Base-by-base conservation (phyloP, 2,888 invertebrate species). In the Busseola fusca region DNA sequence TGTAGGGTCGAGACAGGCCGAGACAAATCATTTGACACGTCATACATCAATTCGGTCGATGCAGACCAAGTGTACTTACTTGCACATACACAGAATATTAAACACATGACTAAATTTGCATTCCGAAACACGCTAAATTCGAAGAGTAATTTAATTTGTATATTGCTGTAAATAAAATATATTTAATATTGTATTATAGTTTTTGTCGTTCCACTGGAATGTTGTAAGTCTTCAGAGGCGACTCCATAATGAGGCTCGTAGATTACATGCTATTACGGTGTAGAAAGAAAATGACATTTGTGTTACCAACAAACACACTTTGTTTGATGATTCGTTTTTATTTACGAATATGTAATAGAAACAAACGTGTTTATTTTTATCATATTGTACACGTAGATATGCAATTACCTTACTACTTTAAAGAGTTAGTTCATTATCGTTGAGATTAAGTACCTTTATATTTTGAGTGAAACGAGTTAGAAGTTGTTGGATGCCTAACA, bases 81-180 rank as follows among this genome's bases (percentile, higher is more conserved):
- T 45, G 52, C 37, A 76, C 75, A 57, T 69, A 69, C 72, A 59
- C 18, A 64, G 76, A 83, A 83, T 81, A 64, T 66, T 76, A 83
- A 78, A 76, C 62, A 78, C 69, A 60, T 34, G 34, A 65, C 63
- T 63, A 65, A 72, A 48, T 69, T 68, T 68, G 72, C 67, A 84
- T 80, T 74, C 74, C 30, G n/a, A 78, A 56, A 59, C 70, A 69
- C n/a, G 27, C 54, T 64, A 59, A 76, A 66, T 68, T 66, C 52
- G 42, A 75, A 62, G 45, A 74, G 34, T 48, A 69, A 74, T 68
- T 70, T 62, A 62, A 63, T 78, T 71, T 73, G 50, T 62, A 27
- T 45, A 71, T 66, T 74, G 58, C 64, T 66, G 63, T 64, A 64
- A 40, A 69, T 57, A 59, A 56, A 65, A 57, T 72, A 12, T 54